phyloP scores from a whole-genome alignment of 2,797 vertebrate species.

The Lepilemur septentrionalis region DNA sequence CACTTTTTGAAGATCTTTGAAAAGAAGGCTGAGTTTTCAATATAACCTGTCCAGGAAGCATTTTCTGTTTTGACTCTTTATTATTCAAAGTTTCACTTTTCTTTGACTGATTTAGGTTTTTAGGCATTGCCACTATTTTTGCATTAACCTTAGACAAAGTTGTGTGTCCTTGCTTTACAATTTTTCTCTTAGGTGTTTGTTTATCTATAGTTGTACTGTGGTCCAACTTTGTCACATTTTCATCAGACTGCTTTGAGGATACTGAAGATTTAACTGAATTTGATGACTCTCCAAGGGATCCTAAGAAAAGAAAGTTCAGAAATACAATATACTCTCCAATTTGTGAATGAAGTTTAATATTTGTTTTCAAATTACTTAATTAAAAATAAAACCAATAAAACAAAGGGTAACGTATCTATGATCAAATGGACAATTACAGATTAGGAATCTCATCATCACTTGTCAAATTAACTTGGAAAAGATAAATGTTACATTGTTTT shows the following conservation, averaged over 20 bases:
- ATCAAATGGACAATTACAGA: slow-evolving; percentile 12
- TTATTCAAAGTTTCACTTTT: slow-evolving; percentile 81
- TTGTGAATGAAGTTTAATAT: slow-evolving; percentile 53
- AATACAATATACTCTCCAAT: slow-evolving; percentile 35
- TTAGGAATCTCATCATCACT: not conserved
- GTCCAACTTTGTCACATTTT: slow-evolving; percentile 82
- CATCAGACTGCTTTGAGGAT: slow-evolving; percentile 91
- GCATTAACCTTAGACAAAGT: slow-evolving; percentile 83
- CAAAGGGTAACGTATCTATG: not conserved
- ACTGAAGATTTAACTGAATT: slow-evolving; percentile 86
- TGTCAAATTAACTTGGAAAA: too few relatives aligned
- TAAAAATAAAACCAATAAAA: slow-evolving; percentile 54
- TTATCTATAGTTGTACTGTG: slow-evolving; percentile 78
- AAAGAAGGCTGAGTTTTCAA: slow-evolving; percentile 86
- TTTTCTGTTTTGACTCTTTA: slow-evolving; percentile 89
- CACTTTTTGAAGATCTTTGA: slow-evolving; percentile 84
- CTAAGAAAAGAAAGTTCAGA: slow-evolving; percentile 83
- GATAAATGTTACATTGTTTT: too few relatives aligned
- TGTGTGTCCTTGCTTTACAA: slow-evolving; percentile 82
- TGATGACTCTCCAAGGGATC: slow-evolving; percentile 85
- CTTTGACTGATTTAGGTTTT: slow-evolving; percentile 82
- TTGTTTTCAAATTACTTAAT: slow-evolving; percentile 38
- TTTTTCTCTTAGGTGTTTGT: slow-evolving; percentile 87
- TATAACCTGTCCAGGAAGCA: slow-evolving; percentile 74
- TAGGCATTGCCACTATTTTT: slow-evolving; percentile 84